Conservation (phyloP, 2,888 invertebrate genomes). For the Sphaerophoria rueppellii region DNA sequence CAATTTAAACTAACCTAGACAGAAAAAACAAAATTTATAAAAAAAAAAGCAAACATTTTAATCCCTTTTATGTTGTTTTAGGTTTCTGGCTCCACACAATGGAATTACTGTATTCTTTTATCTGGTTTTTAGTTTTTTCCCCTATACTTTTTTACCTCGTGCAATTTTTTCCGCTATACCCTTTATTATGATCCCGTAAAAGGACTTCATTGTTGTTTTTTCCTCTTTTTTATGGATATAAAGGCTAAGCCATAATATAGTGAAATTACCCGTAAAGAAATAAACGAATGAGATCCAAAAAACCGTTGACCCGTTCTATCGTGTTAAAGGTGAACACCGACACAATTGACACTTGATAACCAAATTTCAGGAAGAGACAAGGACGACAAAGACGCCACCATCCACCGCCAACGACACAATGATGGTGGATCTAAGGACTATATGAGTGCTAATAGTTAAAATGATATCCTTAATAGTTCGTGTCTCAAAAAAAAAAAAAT, state of each 20-base stretch:
- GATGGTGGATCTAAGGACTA: no score
- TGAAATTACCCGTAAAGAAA: slow-evolving; percentile 61
- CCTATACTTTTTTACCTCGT: neutral
- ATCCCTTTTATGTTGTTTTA: neutral
- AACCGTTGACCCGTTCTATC: slow-evolving; percentile 42
- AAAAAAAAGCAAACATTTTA: neutral
- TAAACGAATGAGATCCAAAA: slow-evolving; percentile 37
- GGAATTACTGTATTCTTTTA: slow-evolving; percentile 47
- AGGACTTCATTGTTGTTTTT: neutral
- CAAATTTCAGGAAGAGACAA: slow-evolving; percentile 13
- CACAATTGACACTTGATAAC: slow-evolving; percentile 64
- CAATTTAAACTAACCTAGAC: no score
- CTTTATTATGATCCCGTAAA: slow-evolving; percentile 21
- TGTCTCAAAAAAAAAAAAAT: neutral
- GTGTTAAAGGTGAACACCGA: slow-evolving; percentile 46
- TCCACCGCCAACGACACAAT: no score
- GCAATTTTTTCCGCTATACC: slow-evolving; percentile 30
- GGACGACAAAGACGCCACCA: neutral
- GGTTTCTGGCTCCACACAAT: slow-evolving; percentile 40
- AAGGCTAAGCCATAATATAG: neutral
- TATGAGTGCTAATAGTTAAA: slow-evolving; percentile 23
- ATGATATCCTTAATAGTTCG: slow-evolving; percentile 3
- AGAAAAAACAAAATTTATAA: neutral
- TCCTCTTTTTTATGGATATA: slow-evolving; percentile 1
- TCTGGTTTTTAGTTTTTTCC: slow-evolving; percentile 24